Base-by-base conservation (phyloP, 53 echinoderm and acorn worm genomes). In the Echinometra lucunter region DNA sequence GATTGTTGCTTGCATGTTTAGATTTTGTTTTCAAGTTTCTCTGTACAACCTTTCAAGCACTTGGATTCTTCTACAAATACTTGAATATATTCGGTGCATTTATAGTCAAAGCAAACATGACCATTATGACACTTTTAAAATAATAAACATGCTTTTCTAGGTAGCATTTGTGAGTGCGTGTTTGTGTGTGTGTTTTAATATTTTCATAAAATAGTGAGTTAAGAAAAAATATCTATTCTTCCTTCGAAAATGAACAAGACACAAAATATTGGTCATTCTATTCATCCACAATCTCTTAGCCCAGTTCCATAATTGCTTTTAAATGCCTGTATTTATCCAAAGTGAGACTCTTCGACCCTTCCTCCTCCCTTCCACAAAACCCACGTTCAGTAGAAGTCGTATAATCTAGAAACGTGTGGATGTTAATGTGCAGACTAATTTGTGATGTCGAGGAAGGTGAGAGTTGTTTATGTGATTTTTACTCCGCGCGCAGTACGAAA, bases 381-480 rank as follows among this genome's bases (percentile, higher is more conserved):
- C 32, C 69, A 32, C 34, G 69, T 28, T 11, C 34, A 32, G 32
- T 10, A 69, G 69, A 2, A 32, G 69, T 0, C 69, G 34, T 69
- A n/a, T 89, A 63, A 90, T 90, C 8, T 90, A 35, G 58, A 60
- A 90, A 90, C 66, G 90, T 90, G 90, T 90, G 37, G 37, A 60
- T 90, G 66, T 34, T 63, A 60, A 90, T 57, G 60, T n/a, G 60
- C 90, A 40, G 90, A 60, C 90, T 63, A 60, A 90, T 90, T 60
- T 63, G 90, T 60, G 23, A 38, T 90, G 90, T 37, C 60, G 90
- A 90, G 90, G 37, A 37, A 90, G 90, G 90, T 90, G 90, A 57
- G 19, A 90, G 40, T 57, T 90, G 90, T 90, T 90, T 90, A 90
- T 90, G 60, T 57, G 35, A 90, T 90, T 90, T 90, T 60, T 40